Percentiles rank a stretch among this genome's conserved stretches.
phyloP scores from a whole-genome alignment of 2,888 invertebrate species.

The Selenia dentaria region DNA sequence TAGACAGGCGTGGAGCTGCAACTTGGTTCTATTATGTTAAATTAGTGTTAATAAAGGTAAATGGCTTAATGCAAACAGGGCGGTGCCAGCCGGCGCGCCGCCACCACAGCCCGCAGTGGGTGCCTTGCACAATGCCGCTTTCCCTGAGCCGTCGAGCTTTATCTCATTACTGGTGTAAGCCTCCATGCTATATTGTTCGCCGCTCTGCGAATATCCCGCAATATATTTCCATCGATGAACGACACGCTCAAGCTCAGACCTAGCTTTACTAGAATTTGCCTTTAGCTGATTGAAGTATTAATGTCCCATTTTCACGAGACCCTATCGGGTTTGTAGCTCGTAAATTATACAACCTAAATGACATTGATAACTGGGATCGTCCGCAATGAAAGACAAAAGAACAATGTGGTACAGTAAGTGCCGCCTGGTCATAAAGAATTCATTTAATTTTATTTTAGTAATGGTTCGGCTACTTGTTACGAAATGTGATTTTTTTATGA shows the following conservation, averaged over 20 bases:
- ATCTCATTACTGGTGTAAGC: slow-evolving; percentile 36
- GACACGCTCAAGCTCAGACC: slow-evolving; percentile 19
- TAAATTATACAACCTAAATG: slow-evolving; percentile 32
- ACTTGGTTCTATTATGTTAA: slow-evolving; percentile 57
- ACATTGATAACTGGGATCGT: slow-evolving; percentile 30
- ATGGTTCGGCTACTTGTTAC: no score
- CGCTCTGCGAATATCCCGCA: slow-evolving; percentile 19
- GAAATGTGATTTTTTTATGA: no score
- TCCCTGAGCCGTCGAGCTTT: slow-evolving; percentile 31
- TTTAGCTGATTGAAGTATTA: slow-evolving; percentile 36
- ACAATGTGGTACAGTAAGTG: slow-evolving; percentile 9
- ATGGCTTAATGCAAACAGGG: slow-evolving; percentile 59
- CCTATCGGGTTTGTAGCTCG: slow-evolving; percentile 27
- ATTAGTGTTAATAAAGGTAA: slow-evolving; percentile 74
- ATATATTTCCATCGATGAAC: slow-evolving; percentile 29
- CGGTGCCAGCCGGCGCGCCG: slow-evolving; percentile 52
- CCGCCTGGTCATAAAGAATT: slow-evolving; percentile 9
- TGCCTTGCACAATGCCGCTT: slow-evolving; percentile 36
- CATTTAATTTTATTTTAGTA: no score
- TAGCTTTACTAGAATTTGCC: slow-evolving; percentile 32
- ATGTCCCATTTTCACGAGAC: slow-evolving; percentile 33
- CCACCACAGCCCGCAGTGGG: slow-evolving; percentile 33
- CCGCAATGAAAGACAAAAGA: slow-evolving; percentile 23
- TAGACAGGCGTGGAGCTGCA: slow-evolving; percentile 58
- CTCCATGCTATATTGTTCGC: slow-evolving; percentile 18